These are phyloP conservation scores for Mormyrops attenuatus DNA, from an alignment of 2,797 vertebrate genomes.

Conservation along the genomic window DNA sequence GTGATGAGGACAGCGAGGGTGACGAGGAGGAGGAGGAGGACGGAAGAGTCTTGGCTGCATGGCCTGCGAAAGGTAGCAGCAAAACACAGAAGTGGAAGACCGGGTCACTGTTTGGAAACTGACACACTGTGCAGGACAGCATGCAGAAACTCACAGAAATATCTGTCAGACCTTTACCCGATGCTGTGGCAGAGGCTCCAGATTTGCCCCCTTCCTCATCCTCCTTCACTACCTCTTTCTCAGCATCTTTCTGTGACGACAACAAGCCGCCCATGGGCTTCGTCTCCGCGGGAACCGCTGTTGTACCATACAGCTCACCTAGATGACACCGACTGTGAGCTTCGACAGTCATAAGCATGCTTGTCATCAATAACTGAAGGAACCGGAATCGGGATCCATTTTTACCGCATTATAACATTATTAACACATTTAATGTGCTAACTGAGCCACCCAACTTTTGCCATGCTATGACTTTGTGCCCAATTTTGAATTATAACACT, in stretches of 20 bases:
- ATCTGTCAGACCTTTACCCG: slow-evolving; percentile 55
- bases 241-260: slow-evolving; percentile 31
- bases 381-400: background rate
- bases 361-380: background rate
- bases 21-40: slow-evolving; percentile 37
- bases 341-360: background rate
- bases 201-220: slow-evolving; percentile 41
- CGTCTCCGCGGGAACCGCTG: slow-evolving; percentile 31
- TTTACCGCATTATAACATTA: background rate
- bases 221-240: slow-evolving; percentile 30
- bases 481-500: background rate
- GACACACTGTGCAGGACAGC: background rate
- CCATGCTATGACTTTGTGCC: background rate
- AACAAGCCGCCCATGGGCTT: slow-evolving; percentile 38
- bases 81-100: background rate
- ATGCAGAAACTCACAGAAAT: background rate
- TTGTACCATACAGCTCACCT: slow-evolving; percentile 41
- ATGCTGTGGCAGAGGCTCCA: slow-evolving; percentile 38
- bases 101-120: background rate
- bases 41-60: slow-evolving; percentile 66
- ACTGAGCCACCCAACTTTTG: background rate
- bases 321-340: slow-evolving; percentile 1
- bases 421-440: background rate
- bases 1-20: slow-evolving; percentile 34
- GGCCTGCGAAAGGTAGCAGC: background rate